phyloP scores from a whole-genome alignment of 1,140 invertebrate species.

The Anoplolepis gracilipes region DNA sequence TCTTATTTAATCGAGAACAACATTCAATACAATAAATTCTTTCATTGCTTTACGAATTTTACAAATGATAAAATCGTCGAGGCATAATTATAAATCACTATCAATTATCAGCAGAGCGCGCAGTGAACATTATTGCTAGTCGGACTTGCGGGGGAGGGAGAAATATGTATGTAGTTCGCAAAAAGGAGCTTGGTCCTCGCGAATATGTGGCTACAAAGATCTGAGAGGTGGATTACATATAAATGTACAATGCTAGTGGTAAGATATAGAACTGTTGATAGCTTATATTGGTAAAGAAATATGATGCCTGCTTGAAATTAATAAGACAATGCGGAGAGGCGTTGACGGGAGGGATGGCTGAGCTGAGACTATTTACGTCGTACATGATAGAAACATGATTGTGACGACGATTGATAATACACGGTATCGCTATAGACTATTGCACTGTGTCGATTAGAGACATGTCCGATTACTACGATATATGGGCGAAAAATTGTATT shows the following conservation, averaged over 20 bases:
- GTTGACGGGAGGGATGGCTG: neutral
- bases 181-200: slow-evolving; percentile 48
- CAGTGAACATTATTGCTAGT: slow-evolving; percentile 22
- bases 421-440: slow-evolving; percentile 55
- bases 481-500: slow-evolving; percentile 9
- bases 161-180: slow-evolving; percentile 53
- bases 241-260: slow-evolving; percentile 52
- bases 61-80: neutral
- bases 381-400: slow-evolving; percentile 50
- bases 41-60: slow-evolving; percentile 10
- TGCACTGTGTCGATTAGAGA: slow-evolving; percentile 50
- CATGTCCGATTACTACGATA: slow-evolving; percentile 22
- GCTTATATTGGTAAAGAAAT: slow-evolving; percentile 30
- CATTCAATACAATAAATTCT: slow-evolving; percentile 21
- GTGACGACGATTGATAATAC: slow-evolving; percentile 53
- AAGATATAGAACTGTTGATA: slow-evolving; percentile 54
- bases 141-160: slow-evolving; percentile 21
- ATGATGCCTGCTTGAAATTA: slow-evolving; percentile 42
- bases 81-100: slow-evolving; percentile 28
- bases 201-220: slow-evolving; percentile 12
- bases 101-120: slow-evolving; percentile 19
- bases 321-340: neutral
- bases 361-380: slow-evolving; percentile 41
- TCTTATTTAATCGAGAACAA: slow-evolving; percentile 16
- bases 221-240: slow-evolving; percentile 36